Base-by-base conservation (phyloP, 2,113 vertebrate species). In the Dasyprocta punctata region DNA sequence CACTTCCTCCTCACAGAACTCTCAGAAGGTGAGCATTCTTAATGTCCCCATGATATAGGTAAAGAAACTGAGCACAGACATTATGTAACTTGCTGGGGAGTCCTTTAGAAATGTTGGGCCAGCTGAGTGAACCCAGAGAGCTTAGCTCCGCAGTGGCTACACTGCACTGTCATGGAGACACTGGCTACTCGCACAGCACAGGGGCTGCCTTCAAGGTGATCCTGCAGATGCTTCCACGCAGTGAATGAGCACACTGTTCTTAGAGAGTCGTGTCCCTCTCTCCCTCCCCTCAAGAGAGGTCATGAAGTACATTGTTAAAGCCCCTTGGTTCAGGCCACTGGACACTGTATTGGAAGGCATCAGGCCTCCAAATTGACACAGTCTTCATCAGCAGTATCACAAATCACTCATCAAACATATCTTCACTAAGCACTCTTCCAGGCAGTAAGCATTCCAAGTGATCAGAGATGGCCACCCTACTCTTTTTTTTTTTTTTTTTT, bases 1-100 rank as follows among this genome's bases (percentile, higher is more conserved):
- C 44, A 86, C 49, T 75, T 83, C 49, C 58, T 71, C 81, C 16
- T 93, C 84, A 63, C n/a, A 86, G 88, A 95, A 89, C 85, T 71
- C 36, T 61, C 60, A 90, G 8, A 52, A 90, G 17, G 5, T 56
- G 28, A 47, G 52, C 85, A 38, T 22, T 54, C 58, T 89, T 52
- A 93, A 38, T n/a, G 56, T 54, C 9, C 13, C 17, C 54, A 36
- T 4, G 47, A n/a, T 12, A 14, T 1, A 83, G 38, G 52, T 38
- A 47, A 75, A 92, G 85, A 61, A 91, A 69, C 20, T 44, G 13
- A 92, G n/a, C 22, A 38, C 47, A 86, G 65, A 86, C 54, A 49
- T 69, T n/a, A 28, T 3, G 1, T 28, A 49, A 81, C 24, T 52
- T 54, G 12, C 44, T 78, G 30, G 17, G 4, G 30, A n/a, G 60